Conservation (phyloP, 2,113 vertebrate species). For the Mixornis gularis region DNA sequence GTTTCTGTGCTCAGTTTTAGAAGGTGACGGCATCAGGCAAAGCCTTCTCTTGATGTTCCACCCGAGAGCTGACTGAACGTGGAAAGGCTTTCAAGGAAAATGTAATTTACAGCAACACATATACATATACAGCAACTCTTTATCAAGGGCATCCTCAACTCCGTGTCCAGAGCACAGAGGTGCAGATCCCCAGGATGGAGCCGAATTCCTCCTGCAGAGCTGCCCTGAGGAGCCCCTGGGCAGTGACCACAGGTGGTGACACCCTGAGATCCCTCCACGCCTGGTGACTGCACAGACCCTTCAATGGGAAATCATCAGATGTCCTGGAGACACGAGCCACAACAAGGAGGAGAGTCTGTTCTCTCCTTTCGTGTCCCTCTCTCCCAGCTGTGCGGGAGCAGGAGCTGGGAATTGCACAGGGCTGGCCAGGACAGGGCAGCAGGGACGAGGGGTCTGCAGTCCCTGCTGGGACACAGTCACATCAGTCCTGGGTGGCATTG, state of each 20-base stretch:
- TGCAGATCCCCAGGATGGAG: background rate
- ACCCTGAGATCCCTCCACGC: rapidly evolving
- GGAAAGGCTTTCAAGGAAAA: background rate
- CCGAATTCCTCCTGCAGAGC: rapidly evolving
- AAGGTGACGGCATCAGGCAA: background rate
- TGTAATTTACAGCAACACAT: background rate
- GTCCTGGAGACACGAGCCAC: rapidly evolving
- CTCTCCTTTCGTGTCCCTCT: rapidly evolving
- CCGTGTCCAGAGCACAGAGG: rapidly evolving
- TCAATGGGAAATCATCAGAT: rapidly evolving
- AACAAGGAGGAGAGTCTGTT: too few species aligned
- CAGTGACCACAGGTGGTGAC: rapidly evolving
- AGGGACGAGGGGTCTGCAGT: background rate
- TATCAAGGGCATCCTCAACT: rapidly evolving
- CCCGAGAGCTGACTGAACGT: background rate
- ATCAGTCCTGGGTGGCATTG: background rate
- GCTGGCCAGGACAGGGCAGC: background rate
- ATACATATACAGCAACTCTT: background rate
- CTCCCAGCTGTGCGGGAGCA: background rate
- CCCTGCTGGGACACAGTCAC: background rate
- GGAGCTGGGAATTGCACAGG: rapidly evolving
- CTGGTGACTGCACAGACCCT: background rate
- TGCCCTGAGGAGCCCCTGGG: too few species aligned
- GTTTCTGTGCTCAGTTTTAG: background rate
- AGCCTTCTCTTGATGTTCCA: background rate